phyloP scores from a whole-genome alignment of 1,140 invertebrate genomes.

The Lasioglossum baleicum region DNA sequence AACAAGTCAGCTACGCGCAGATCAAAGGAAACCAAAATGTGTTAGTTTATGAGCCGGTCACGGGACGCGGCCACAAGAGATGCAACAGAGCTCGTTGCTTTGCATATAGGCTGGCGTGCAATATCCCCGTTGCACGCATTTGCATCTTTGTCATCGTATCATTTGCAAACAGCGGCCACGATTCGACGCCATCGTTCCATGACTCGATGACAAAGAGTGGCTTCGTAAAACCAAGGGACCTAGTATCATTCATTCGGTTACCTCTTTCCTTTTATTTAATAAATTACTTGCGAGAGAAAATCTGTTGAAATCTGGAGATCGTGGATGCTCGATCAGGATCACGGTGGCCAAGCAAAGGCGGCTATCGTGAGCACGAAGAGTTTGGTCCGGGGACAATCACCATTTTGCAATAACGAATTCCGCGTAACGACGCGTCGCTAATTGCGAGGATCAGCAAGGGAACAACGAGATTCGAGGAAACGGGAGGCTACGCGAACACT shows the following conservation, averaged over 20 bases:
- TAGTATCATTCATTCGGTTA: no score
- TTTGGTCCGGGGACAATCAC: not conserved
- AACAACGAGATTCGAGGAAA: slow-evolving; percentile 24
- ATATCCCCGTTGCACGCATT: slow-evolving; percentile 38
- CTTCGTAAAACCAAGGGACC: not conserved
- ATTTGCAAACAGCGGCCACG: slow-evolving; percentile 32
- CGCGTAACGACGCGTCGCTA: slow-evolving; percentile 10
- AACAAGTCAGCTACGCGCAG: slow-evolving; percentile 17
- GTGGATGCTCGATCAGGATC: no score
- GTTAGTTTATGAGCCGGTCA: slow-evolving; percentile 34
- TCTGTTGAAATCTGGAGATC: no score
- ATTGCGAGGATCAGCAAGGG: slow-evolving; percentile 3
- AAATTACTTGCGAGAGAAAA: no score
- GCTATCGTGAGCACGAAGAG: no score
- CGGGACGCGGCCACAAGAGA: slow-evolving; percentile 19
- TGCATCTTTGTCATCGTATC: slow-evolving; percentile 59
- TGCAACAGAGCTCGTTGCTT: slow-evolving; percentile 12
- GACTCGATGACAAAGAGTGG: slow-evolving; percentile 3
- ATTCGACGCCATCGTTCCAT: slow-evolving; percentile 4
- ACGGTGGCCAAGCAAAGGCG: no score
- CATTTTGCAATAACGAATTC: slow-evolving; percentile 29
- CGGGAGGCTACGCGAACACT: not conserved
- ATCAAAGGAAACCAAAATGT: slow-evolving; percentile 46
- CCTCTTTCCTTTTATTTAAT: no score
- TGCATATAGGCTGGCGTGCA: not conserved